phyloP scores from a whole-genome alignment of 2,888 invertebrate species.

The Panopea generosa region DNA sequence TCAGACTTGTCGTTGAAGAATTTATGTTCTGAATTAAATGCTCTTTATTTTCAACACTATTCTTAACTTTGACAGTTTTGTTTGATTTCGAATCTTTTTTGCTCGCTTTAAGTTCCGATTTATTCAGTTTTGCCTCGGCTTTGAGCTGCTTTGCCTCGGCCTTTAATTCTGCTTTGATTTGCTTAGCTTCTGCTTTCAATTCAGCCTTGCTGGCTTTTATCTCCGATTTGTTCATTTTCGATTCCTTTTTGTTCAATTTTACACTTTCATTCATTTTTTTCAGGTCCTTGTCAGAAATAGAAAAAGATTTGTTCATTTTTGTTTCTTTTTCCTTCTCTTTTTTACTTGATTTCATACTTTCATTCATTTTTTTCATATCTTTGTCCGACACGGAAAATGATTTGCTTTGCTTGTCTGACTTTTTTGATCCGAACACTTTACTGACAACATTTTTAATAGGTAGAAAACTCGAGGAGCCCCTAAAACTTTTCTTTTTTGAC shows the following conservation, averaged over 20 bases:
- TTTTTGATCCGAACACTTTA: conserved; percentile 59
- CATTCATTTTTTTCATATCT: conserved; percentile 45
- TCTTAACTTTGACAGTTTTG: conserved; percentile 38
- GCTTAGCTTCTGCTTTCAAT: conserved; percentile 44
- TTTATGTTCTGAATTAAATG: conserved; percentile 29
- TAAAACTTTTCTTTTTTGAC: conserved; percentile 52
- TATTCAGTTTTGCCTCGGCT: conserved; percentile 47
- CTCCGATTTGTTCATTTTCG: conserved; percentile 52
- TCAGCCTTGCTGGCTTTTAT: conserved; percentile 39
- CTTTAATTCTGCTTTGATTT: conserved; percentile 35
- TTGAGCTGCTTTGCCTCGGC: conserved; percentile 47
- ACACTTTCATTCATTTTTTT: conserved; percentile 48
- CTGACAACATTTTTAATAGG: conserved; percentile 51
- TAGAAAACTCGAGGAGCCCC: conserved; percentile 58
- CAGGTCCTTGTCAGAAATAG: conserved; percentile 33
- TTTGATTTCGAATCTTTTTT: conserved; percentile 60
- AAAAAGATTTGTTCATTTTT: conserved; percentile 51
- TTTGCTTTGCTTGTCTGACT: conserved; percentile 52
- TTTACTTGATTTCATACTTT: conserved; percentile 20
- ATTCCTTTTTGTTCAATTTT: conserved; percentile 20
- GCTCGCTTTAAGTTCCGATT: conserved; percentile 35
- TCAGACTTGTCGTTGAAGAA: conserved; percentile 55
- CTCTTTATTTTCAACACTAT: conserved; percentile 11
- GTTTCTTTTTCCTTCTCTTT: conserved; percentile 36
- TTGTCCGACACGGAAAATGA: conserved; percentile 42